Evolutionary conservation across 92 coral and sea anemone genomes (phyloP), one percentile per base, ranked within the genome.

Genomic region (Zoanthus gigantus): DNA sequence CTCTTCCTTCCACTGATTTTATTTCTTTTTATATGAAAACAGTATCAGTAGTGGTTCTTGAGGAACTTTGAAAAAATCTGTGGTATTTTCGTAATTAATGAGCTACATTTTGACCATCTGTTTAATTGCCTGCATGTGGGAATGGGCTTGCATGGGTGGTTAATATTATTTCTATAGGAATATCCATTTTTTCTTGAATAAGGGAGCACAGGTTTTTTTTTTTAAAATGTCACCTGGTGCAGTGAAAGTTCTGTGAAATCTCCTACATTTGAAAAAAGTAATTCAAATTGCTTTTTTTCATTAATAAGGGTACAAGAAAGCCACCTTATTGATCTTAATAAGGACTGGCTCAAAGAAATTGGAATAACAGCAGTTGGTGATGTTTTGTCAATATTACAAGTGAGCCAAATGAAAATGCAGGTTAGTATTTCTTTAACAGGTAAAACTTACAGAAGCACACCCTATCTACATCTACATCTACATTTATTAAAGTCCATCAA

Each of bases 311-410:
- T 90, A 52, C 93, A 90, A 79, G 82, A 78, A 71, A 82, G 84
- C 68, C 90, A 86, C 52, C 76, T 90, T 60, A 54, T 31, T 71
- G 87, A 78, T 46, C 76, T 90, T 10, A 85, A 34, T 71, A 90
- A 90, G 58, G 90, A 90, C 2, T 85, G 61, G 67, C 69, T 90
- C 13, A 90, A 90, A 72, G 93, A 90, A 66, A 74, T 90, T 56
- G 90, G 93, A 9, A 86, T 86, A 60, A 86, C 90, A 16, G 90
- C 90, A 48, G 72, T 86, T 90, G 93, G 93, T 15, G 90, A 90
- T 86, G 88, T 90, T 8, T 79, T 81, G 83, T 57, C 90, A 47
- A 78, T 90, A 45, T 78, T 85, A 74, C 46, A 79, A 66, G 71
- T 48, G 54, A 76, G 78, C 72, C 75, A 83, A 47, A 72, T 56